A percentile compares a stretch with the other conserved stretches of the same genome.
phyloP scores from a whole-genome alignment of 2,113 vertebrate genomes.

The Psophia crepitans region DNA sequence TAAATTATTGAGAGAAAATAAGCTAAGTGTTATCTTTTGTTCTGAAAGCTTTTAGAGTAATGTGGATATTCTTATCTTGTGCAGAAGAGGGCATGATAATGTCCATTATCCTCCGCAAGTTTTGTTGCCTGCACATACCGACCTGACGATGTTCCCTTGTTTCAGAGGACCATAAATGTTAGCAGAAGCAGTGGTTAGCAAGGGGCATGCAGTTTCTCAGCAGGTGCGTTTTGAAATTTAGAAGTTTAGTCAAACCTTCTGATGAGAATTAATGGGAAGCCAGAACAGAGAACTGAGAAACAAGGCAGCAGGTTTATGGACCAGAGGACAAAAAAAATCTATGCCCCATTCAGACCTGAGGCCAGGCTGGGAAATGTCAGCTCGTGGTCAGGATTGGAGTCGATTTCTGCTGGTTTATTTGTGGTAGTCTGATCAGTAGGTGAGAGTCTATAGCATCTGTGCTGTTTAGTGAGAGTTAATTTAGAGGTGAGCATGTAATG shows the following conservation, averaged over 20 bases:
- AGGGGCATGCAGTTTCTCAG: neutral
- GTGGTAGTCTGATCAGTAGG: neutral
- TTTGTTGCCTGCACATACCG: neutral
- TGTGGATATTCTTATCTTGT: conserved; percentile 29
- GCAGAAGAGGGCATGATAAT: neutral
- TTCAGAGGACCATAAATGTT: neutral
- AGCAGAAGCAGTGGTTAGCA: neutral
- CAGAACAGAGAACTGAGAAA: neutral
- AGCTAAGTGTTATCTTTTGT: conserved; percentile 44
- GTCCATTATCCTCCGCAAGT: conserved; percentile 24
- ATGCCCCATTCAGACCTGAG: neutral
- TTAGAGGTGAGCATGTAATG: neutral
- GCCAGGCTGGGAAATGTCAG: neutral
- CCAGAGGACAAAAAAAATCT: neutral
- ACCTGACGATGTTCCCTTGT: neutral
- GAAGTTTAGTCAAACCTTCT: neutral
- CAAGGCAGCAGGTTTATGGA: neutral
- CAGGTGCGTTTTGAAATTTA: neutral
- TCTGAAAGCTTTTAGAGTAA: conserved; percentile 52
- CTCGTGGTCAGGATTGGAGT: neutral
- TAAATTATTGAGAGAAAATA: conserved; percentile 37
- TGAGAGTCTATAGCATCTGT: neutral
- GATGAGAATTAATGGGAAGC: neutral
- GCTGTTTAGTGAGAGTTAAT: neutral
- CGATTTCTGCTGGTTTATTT: neutral